These are phyloP conservation scores for Cheiracanthium punctorium DNA, from an alignment of 2,888 invertebrate genomes.

Conservation along the genomic window DNA sequence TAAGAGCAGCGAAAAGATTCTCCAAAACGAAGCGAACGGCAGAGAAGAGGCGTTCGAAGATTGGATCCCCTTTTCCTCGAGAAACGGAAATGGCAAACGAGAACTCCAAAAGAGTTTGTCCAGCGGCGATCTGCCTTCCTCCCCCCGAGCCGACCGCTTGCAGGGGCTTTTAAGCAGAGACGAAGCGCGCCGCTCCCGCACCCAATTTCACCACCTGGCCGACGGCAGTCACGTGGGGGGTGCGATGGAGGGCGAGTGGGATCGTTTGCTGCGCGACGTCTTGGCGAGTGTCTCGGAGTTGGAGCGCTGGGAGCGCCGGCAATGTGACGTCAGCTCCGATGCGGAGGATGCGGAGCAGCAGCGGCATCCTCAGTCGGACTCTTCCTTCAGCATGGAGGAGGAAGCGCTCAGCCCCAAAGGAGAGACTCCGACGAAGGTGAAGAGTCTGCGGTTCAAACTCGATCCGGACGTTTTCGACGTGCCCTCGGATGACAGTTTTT, in stretches of 20 bases:
- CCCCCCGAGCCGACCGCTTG: slow-evolving; percentile 39
- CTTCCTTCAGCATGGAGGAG: slow-evolving; percentile 43
- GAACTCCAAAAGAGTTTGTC: not conserved
- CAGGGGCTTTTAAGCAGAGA: slow-evolving; percentile 44
- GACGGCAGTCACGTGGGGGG: slow-evolving; percentile 14
- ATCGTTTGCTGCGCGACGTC: slow-evolving; percentile 54
- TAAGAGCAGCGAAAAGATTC: not conserved
- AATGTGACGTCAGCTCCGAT: slow-evolving; percentile 31
- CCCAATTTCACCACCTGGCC: slow-evolving; percentile 8
- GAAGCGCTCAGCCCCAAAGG: slow-evolving; percentile 22
- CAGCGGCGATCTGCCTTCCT: not conserved
- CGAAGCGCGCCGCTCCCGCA: slow-evolving; percentile 37
- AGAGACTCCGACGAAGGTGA: slow-evolving; percentile 65
- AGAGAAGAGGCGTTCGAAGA: not conserved
- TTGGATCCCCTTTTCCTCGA: not conserved
- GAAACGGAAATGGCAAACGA: not conserved
- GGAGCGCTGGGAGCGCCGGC: slow-evolving; percentile 46
- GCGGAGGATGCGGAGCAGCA: slow-evolving; percentile 41
- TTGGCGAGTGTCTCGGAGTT: slow-evolving; percentile 62
- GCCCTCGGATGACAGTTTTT: slow-evolving; percentile 61
- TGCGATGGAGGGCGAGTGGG: slow-evolving; percentile 47
- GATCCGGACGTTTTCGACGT: slow-evolving; percentile 65
- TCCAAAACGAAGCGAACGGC: not conserved
- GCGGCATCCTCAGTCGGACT: slow-evolving; percentile 36
- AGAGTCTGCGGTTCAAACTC: slow-evolving; percentile 64